A percentile compares a stretch with the other conserved stretches of the same genome.
These are phyloP conservation scores for Heliconius charithonia DNA, from an alignment of 2,888 invertebrate species.

Conservation along the genomic window DNA sequence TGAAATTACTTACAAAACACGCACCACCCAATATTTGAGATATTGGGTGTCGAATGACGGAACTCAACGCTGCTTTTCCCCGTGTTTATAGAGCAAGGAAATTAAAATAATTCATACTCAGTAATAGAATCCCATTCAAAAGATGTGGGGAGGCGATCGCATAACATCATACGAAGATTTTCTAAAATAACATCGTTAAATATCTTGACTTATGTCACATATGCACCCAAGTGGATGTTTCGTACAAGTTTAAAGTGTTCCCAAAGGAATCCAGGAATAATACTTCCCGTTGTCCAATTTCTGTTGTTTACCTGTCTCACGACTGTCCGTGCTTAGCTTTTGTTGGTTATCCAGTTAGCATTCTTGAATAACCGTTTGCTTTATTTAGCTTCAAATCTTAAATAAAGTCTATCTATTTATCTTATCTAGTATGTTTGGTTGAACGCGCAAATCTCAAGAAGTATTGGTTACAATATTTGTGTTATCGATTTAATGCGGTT, in stretches of 20 bases:
- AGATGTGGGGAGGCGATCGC: no score
- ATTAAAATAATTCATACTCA: no score
- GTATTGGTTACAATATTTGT: no score
- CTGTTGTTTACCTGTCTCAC: background rate
- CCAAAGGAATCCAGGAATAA: background rate
- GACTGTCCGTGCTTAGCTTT: background rate
- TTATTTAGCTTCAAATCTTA: background rate
- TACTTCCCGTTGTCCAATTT: background rate
- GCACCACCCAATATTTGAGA: background rate
- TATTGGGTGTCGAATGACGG: background rate
- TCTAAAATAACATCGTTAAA: background rate
- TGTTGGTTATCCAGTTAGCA: background rate
- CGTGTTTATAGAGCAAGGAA: no score
- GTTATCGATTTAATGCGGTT: no score
- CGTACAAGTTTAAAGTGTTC: background rate
- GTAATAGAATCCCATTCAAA: no score
- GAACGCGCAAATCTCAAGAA: no score
- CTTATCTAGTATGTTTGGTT: no score
- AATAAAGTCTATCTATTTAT: no score
- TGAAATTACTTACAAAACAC: background rate
- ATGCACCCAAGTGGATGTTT: background rate
- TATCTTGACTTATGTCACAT: background rate
- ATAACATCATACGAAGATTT: background rate
- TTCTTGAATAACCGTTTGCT: background rate
- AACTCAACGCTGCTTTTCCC: no score